Evolutionary conservation across 2,888 invertebrate genomes (phyloP), one percentile per base, ranked within the genome.

Genomic region (Artemia sinica): DNA sequence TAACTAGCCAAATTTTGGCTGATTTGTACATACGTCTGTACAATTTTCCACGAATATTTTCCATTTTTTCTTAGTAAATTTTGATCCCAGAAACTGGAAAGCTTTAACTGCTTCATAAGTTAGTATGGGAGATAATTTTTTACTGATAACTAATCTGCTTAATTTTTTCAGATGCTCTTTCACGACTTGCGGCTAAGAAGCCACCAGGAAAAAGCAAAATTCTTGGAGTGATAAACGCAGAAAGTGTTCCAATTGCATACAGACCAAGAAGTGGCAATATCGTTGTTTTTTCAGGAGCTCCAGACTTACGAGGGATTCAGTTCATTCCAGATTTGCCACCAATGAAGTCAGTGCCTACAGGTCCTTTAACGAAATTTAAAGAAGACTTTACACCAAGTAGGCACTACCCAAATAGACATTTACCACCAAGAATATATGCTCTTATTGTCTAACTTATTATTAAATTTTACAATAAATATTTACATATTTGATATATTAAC

Each of bases 331-430:
- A 28, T 18, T 28, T 58, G 63, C 63, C 63, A 11, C 9, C 28
- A 18, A 58, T 58, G 63, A 28, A 58, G 63, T 58, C 63, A 10
- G 18, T 58, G 14, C 63, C 63, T n/a, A 58, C 63, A 10, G 63
- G 63, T 9, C 63, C 63, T 28, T 28, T 58, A 8, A n/a, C 63
- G 10, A 28, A 18, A 9, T 58, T 18, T 10, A 28, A n/a, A 8
- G 63, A 58, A 58, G 63, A 58, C 9, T 1, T 58, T 9, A 58
- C n/a, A 28, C 63, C 63, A n/a, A 58, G 63, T 28, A 28, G 18
- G 63, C 63, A 18, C 14, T n/a, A n/a, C 8, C 63, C 63, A 8
- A 58, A 58, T 2, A 58, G 63, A 58, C 63, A 58, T 58, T 10
- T 58, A 28, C n/a, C 14, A 11, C 63, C 63, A 58, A 58, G 11